Conservation (phyloP, 1,140 invertebrate genomes). For the Adoxophyes honmai region DNA sequence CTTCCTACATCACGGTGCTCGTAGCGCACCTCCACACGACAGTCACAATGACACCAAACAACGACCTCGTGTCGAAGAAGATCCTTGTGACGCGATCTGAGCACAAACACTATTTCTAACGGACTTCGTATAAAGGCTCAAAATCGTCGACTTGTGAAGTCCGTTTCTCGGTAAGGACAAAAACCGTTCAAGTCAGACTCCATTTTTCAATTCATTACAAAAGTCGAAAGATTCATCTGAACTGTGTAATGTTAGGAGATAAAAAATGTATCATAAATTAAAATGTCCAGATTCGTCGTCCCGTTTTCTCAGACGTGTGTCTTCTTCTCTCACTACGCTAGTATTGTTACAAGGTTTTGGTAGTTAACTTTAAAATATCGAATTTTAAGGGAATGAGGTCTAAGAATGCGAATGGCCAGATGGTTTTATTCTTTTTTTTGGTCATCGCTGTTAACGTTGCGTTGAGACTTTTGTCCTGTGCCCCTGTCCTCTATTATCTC, state of each 20-base stretch:
- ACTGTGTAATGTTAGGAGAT: constrained; percentile 53
- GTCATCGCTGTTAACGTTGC: constrained; percentile 52
- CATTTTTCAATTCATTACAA: constrained; percentile 70
- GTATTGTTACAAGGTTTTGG: constrained; percentile 55
- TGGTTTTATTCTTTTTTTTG: constrained; percentile 61
- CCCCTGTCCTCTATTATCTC: constrained; percentile 65
- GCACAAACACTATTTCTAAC: constrained; percentile 47
- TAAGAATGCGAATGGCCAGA: constrained; percentile 63
- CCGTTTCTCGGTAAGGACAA: constrained; percentile 67
- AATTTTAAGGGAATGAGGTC: constrained; percentile 52
- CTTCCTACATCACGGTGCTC: constrained; percentile 24
- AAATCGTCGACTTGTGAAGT: constrained; percentile 66
- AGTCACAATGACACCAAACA: constrained; percentile 50
- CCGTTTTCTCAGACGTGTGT: constrained; percentile 34
- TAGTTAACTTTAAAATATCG: constrained; percentile 67
- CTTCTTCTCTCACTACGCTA: constrained; percentile 42
- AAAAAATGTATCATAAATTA: constrained; percentile 72
- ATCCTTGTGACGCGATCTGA: constrained; percentile 45
- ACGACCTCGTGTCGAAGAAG: constrained; percentile 47
- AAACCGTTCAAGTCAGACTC: constrained; percentile 51
- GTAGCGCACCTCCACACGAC: constrained; percentile 29
- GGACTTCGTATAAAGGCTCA: constrained; percentile 38
- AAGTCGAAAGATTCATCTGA: constrained; percentile 66
- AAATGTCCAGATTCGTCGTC: constrained; percentile 57
- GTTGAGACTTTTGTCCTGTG: constrained; percentile 62